These are phyloP conservation scores for Drosophila austrosaltans DNA, from an alignment of 2,888 invertebrate species.

Conservation along the genomic window DNA sequence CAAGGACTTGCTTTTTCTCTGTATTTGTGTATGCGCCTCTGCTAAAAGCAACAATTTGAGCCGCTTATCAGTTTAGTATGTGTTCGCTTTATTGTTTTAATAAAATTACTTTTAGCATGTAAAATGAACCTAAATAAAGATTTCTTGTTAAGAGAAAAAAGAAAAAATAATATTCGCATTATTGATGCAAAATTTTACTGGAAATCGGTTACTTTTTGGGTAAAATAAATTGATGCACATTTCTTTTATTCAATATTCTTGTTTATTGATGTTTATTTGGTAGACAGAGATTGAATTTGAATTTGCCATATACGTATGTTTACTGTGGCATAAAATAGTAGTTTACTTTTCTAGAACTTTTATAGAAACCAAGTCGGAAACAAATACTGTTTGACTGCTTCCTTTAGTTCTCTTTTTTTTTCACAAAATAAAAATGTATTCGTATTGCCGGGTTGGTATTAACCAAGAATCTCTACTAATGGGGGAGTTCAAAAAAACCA, in stretches of 20 bases:
- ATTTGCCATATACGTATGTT: not conserved
- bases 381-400: no score
- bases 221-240: not conserved
- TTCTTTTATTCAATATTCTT: not conserved
- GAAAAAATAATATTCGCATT: not conserved
- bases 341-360: no score
- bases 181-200: not conserved
- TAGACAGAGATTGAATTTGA: constrained; percentile 2
- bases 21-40: constrained; percentile 1
- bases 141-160: not conserved
- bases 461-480: no score
- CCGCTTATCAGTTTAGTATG: constrained; percentile 57
- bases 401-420: no score
- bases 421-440: no score
- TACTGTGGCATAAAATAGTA: not conserved
- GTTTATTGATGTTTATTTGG: not conserved
- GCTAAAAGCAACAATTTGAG: constrained; percentile 39
- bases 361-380: not conserved
- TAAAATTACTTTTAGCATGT: constrained; percentile 37
- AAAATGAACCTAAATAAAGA: not conserved
- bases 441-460: no score
- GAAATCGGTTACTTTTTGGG: not conserved
- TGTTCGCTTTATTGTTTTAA: constrained; percentile 55
- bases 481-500: no score
- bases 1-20: constrained; percentile 7